These are phyloP conservation scores for Cyprinodon tularosa DNA, from an alignment of 2,113 vertebrate species.

Conservation along the genomic window DNA sequence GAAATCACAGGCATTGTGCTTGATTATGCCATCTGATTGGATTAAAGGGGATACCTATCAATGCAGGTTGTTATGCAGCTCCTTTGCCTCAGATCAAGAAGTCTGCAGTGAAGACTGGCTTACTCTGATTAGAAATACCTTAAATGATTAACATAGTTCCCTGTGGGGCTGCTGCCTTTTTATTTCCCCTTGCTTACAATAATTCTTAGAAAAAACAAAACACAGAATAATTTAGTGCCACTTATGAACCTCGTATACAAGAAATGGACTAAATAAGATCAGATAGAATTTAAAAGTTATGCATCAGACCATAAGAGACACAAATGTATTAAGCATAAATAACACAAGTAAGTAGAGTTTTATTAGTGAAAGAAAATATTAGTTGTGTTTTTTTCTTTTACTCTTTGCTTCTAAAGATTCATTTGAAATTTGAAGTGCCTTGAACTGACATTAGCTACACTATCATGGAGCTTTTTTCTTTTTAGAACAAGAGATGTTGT, in stretches of 20 bases:
- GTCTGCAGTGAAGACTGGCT: slow-evolving; percentile 33
- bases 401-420: no score
- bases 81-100: slow-evolving; percentile 54
- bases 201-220: not conserved
- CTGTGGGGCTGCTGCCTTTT: slow-evolving; percentile 22
- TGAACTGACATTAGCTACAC: no score
- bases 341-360: no score
- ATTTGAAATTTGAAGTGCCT: no score
- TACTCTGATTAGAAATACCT: slow-evolving; percentile 41
- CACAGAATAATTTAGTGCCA: not conserved
- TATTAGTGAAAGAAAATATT: no score
- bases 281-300: not conserved
- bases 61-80: slow-evolving; percentile 70
- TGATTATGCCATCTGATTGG: slow-evolving; percentile 81
- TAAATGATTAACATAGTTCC: slow-evolving; percentile 37
- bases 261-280: not conserved
- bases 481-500: no score
- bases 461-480: no score
- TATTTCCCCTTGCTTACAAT: not conserved
- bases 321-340: not conserved
- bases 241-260: not conserved
- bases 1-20: slow-evolving; percentile 77
- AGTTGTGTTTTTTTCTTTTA: no score
- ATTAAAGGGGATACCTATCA: slow-evolving; percentile 75
- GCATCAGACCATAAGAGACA: not conserved